Base-by-base conservation (phyloP, 2,797 vertebrate genomes). In the Enteromius anoplus region DNA sequence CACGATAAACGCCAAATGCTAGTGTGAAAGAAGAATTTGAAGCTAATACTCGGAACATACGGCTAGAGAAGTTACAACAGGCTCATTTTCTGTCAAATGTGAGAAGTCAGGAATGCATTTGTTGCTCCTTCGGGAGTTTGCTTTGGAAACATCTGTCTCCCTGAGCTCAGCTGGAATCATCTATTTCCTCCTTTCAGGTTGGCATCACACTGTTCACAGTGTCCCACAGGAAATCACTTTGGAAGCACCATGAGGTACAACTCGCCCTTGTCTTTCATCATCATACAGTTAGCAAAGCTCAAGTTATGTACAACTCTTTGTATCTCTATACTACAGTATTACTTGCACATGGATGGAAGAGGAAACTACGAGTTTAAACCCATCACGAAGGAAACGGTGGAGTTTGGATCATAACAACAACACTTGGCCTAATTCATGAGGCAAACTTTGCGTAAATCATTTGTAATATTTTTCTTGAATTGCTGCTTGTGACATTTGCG, bases 301-400 rank as follows among this genome's bases (percentile, higher is more conserved):
- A 62, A 19, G 26, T 68, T 34, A 21, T 29, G 32, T 42, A 8
- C 69, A 68, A 65, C 1, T 51, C 15, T 26, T 29, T 32, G 19
- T 45, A 77, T 69, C 5, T 68, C 9, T 77, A 4, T 78, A 64
- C n/a, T 79, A 2, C 78, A 99, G 98, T 97, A 92, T 91, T 99
- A 98, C 58, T 95, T 99, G 81, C 97, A 96, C 91, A 99, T 99
- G 97, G 97, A 99, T n/a, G 98, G 98, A 40, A 95, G 97, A 94
- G 97, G 98, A 78, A 96, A 95, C 92, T 99, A 99, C 3, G 96
- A 97, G 80, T 99, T 99, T 92, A 98, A 97, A 90, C 95, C 95
- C 91, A 99, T 99, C 91, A 98, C 97, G 7, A 96, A 97, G 85
- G 97, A 98, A 79, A 99, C 98, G 0, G 92, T 97, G 82, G 96